Evolutionary conservation across 2,888 invertebrate genomes (phyloP).

Genomic region (Minunthozetes semirufus): DNA sequence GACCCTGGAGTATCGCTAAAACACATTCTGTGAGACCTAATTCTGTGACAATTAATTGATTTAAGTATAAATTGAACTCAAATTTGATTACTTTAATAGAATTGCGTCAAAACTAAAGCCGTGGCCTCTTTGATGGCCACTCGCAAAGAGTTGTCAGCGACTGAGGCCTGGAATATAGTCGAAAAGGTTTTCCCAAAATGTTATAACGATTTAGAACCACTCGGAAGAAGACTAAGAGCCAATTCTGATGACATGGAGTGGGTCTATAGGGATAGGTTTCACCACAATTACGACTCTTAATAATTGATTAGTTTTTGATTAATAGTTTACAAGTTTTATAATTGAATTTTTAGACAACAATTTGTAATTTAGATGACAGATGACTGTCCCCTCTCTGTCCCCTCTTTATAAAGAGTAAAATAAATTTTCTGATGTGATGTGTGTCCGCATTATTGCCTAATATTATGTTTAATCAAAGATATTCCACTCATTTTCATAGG

Average conservation of each 20-base stretch:
- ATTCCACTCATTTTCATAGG: no score
- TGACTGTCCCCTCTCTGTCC: no score
- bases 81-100: slow-evolving; percentile 50
- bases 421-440: no score
- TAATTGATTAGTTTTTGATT: background rate
- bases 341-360: no score
- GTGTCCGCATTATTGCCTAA: no score
- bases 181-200: slow-evolving; percentile 83
- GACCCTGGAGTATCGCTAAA: slow-evolving; percentile 62
- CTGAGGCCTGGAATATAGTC: slow-evolving; percentile 67
- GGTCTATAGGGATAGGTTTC: slow-evolving; percentile 67
- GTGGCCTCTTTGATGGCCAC: slow-evolving; percentile 73
- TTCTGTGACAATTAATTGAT: background rate
- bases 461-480: no score
- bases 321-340: no score
- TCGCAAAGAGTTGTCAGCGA: slow-evolving; percentile 59
- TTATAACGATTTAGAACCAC: slow-evolving; percentile 84
- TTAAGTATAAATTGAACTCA: no score
- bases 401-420: no score
- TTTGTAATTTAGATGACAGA: no score
- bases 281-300: slow-evolving; percentile 62
- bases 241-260: slow-evolving; percentile 68
- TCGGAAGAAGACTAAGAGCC: slow-evolving; percentile 57
- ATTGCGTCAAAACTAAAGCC: slow-evolving; percentile 85
- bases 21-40: slow-evolving; percentile 62